These are phyloP conservation scores for Siphamia tubifer DNA, from an alignment of 2,113 vertebrate species.

Conservation along the genomic window DNA sequence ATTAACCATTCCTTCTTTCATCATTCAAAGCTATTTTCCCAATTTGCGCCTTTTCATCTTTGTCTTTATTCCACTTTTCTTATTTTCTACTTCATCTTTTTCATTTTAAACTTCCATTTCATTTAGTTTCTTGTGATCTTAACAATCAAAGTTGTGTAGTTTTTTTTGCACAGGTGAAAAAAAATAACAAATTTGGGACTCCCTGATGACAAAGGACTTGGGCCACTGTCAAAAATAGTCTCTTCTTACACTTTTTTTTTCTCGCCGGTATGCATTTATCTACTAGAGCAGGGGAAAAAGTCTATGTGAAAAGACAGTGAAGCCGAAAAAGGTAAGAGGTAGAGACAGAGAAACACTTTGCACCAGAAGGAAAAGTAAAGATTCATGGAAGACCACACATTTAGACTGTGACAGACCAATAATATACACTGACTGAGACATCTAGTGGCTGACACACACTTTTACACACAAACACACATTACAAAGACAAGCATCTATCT, in stretches of 20 bases:
- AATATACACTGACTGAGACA: slow-evolving; percentile 57
- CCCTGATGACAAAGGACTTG: too few species aligned
- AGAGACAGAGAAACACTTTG: slow-evolving; percentile 37
- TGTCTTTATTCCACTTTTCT: neutral
- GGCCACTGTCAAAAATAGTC: too few species aligned
- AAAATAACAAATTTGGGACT: too few species aligned
- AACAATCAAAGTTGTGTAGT: too few species aligned
- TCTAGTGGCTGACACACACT: slow-evolving; percentile 53
- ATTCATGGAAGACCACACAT: slow-evolving; percentile 62
- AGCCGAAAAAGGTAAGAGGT: slow-evolving; percentile 14
- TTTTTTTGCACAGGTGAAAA: too few species aligned
- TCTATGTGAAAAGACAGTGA: neutral
- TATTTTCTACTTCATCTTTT: neutral
- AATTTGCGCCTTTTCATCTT: neutral
- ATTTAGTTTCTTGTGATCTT: too few species aligned
- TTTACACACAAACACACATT: neutral
- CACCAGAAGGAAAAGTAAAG: slow-evolving; percentile 69
- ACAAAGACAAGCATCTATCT: neutral
- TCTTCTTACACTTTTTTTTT: too few species aligned
- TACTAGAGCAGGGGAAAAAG: neutral
- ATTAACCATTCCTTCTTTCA: neutral
- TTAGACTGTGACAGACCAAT: slow-evolving; percentile 1
- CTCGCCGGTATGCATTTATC: too few species aligned
- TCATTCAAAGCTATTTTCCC: neutral
- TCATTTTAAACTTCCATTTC: too few species aligned